These are phyloP conservation scores for Eurytoma californica DNA, from an alignment of 2,888 invertebrate species.

Conservation along the genomic window DNA sequence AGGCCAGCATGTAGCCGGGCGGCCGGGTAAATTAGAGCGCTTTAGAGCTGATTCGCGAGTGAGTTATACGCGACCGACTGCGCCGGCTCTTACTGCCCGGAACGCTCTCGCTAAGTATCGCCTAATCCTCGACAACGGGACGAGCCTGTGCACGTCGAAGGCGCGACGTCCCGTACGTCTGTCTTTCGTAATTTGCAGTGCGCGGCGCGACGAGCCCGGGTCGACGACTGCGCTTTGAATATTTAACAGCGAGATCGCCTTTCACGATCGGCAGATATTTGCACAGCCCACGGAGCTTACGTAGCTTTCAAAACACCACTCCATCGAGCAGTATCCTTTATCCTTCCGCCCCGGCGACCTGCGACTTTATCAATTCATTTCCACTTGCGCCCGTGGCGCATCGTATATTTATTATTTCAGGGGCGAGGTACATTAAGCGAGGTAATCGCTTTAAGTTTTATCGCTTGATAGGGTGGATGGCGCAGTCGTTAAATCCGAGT, in stretches of 20 bases:
- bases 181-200: slow-evolving; percentile 29
- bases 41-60: slow-evolving; percentile 23
- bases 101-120: slow-evolving; percentile 37
- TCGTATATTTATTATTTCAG: too few species aligned
- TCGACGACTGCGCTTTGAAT: neutral
- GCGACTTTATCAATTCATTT: too few species aligned
- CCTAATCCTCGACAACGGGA: slow-evolving; percentile 33
- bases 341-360: too few species aligned
- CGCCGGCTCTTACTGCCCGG: neutral
- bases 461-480: too few species aligned
- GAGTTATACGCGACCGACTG: neutral
- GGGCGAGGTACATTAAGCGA: too few species aligned
- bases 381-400: too few species aligned
- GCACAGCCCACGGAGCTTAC: neutral
- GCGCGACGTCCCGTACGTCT: neutral
- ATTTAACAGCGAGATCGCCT: slow-evolving; percentile 13
- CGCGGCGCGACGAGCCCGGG: neutral
- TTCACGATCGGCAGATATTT: neutral
- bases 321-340: neutral
- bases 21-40: slow-evolving; percentile 20
- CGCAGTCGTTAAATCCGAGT: too few species aligned
- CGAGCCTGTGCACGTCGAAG: slow-evolving; percentile 7
- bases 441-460: too few species aligned
- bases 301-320: neutral
- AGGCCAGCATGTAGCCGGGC: neutral